Base-by-base conservation (phyloP, 2,888 invertebrate species). In the Agonum fuliginosum region DNA sequence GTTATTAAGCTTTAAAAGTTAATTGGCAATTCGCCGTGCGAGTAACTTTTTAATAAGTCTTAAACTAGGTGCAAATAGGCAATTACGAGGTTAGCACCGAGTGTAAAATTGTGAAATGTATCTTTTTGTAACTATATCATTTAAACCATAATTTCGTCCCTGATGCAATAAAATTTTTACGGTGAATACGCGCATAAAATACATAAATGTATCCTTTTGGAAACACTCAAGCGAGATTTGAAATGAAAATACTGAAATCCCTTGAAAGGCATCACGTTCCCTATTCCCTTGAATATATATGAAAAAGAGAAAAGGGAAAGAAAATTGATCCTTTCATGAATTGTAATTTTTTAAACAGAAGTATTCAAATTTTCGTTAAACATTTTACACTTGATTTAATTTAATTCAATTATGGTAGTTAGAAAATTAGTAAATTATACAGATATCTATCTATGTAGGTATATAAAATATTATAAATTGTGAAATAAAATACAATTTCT, bases 181-280 rank as follows among this genome's bases (percentile, higher is more conserved):
- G 58, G 30, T 30, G 17, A 62, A 3, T 62, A 30, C 58, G 58
- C 30, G 14, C 58, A 30, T 62, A 62, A 62, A 62, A 62, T 62
- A 62, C 58, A 62, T 62, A 62, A 62, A 62, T 62, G 58, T 62
- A 62, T 62, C 30, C 58, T 62, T 62, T 30, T 30, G 30, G 19
- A 62, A 62, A 62, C 58, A 62, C 58, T 62, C 58, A 30, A 30
- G 14, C 30, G 17, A 30, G 58, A 62, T 62, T 62, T 62, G 58
- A 62, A 62, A 62, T 62, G 58, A 62, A 54, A 62, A 62, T 34
- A 62, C 58, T 27, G 30, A 62, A 62, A 62, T 62, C 30, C 58
- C 30, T 17, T 30, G 30, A 30, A 58, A 58, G 54, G 14, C 24
- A 58, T 58, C 54, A 58, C 54, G 54, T 58, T 27, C 14, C 27